Evolutionary conservation across 2,113 vertebrate genomes (phyloP), one percentile per base, ranked within the genome.

Genomic region (Hippoglossus stenolepis): DNA sequence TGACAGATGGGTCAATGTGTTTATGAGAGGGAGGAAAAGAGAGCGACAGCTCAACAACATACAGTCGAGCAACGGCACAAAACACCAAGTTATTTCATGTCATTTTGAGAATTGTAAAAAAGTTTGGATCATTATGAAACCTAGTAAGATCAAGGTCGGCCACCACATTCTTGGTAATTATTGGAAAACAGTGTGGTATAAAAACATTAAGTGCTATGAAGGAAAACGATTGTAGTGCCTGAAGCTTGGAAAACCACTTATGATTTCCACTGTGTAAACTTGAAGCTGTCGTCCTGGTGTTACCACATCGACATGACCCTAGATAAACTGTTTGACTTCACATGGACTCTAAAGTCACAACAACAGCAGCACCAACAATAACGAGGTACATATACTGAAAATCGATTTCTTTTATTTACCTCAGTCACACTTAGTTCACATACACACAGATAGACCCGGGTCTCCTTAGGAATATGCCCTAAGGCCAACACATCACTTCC

Each of bases 401-500:
- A 60, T 66, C 54, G 59, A 3, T 35, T 49, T 35, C 28, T 31
- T 40, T 17, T 40, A 3, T 51, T 15, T 2, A 40, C 15, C 43
- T 2, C 13, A 49, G 40, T 54, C n/a, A 57, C 24, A 31, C n/a
- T 12, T 31, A 14, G 11, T 23, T 0, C 23, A 63, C 59, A 65
- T 28, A 66, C 62, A 53, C 51, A 28, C 18, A 31, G 54, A 76
- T 10, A 54, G 53, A 68, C 59, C 47, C 15, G 20, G 13, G 17
- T 74, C 85, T 76, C 64, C 31, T n/a, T 4, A 58, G 70, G 64
- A 64, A 66, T 63, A 67, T 69, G 20, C 15, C 72, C 20, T 8
- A 11, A 63, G 51, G 58, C 68, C 75, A 51, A 70, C 80, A 77
- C 74, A 75, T 76, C 49, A 74, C 74, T 71, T 76, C 49, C 79